phyloP scores from a whole-genome alignment of 2,888 invertebrate genomes.

The Hydrotaea diabolus region DNA sequence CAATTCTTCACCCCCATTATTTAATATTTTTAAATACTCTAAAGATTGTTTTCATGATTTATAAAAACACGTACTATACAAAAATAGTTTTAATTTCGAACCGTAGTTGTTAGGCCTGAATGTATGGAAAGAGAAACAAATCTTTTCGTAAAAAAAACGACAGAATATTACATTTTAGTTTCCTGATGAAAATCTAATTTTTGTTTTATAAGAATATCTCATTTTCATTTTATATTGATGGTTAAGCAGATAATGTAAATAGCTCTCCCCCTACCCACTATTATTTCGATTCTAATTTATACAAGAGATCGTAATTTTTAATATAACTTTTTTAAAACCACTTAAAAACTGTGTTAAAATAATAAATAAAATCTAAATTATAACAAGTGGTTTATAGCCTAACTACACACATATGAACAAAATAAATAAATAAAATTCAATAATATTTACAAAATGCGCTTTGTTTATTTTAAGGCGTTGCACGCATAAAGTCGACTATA shows the following conservation, averaged over 20 bases:
- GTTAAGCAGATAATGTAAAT: slow-evolving; percentile 23
- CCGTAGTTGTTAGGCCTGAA: slow-evolving; percentile 6
- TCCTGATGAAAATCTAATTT: neutral
- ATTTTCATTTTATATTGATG: slow-evolving; percentile 25
- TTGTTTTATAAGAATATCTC: slow-evolving; percentile 19
- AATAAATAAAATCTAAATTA: slow-evolving; percentile 31
- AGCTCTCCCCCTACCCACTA: neutral
- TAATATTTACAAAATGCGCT: neutral
- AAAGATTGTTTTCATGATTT: slow-evolving; percentile 23
- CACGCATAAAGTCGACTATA: too few species aligned
- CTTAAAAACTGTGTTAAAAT: slow-evolving; percentile 51
- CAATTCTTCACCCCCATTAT: neutral
- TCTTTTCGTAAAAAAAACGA: too few species aligned
- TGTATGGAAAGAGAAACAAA: slow-evolving; percentile 30
- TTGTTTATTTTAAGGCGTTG: too few species aligned
- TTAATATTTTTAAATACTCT: slow-evolving; percentile 22
- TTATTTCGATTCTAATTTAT: slow-evolving; percentile 30
- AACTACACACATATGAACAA: slow-evolving; percentile 49
- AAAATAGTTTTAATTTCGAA: neutral
- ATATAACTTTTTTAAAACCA: slow-evolving; percentile 56
- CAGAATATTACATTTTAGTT: too few species aligned
- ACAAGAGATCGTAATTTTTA: slow-evolving; percentile 14
- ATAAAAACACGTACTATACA: neutral
- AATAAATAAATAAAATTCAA: slow-evolving; percentile 50
- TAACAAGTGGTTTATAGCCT: slow-evolving; percentile 46